phyloP scores from a whole-genome alignment of 2,113 vertebrate species.

The Tetraodon nigroviridis region DNA sequence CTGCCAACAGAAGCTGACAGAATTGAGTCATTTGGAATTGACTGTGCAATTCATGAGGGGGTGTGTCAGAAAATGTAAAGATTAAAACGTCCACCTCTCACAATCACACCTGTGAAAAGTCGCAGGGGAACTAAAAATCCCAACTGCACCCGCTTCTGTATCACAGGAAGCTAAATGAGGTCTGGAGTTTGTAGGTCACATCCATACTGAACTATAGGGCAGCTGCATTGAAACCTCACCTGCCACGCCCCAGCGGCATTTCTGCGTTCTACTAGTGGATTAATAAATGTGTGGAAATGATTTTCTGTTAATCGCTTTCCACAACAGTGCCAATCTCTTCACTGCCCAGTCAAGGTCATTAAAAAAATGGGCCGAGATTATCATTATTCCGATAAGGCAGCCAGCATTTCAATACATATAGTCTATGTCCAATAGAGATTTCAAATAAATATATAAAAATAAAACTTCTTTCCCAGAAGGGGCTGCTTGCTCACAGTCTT shows the following conservation, averaged over 20 bases:
- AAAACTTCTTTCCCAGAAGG: not conserved
- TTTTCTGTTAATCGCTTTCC: not conserved
- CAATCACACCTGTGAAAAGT: not conserved
- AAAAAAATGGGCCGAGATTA: not conserved
- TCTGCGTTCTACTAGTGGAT: not conserved
- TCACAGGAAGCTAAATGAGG: too few relatives aligned
- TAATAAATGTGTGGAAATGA: too few relatives aligned
- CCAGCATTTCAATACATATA: too few relatives aligned
- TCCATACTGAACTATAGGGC: too few relatives aligned
- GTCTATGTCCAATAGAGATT: too few relatives aligned
- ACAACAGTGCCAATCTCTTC: not conserved
- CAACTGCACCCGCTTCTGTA: too few relatives aligned
- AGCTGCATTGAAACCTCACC: too few relatives aligned
- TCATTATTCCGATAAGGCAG: too few relatives aligned
- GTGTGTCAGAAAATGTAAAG: constrained; percentile 30
- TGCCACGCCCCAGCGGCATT: not conserved
- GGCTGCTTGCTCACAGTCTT: not conserved
- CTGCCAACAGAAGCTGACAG: constrained; percentile 40
- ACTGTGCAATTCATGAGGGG: constrained; percentile 51
- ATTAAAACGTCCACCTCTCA: constrained; percentile 8
- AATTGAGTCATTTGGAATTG: constrained; percentile 57
- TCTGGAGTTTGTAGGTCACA: too few relatives aligned
- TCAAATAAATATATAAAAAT: too few relatives aligned
- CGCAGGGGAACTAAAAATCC: too few relatives aligned
- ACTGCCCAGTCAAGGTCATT: not conserved